Conservation (phyloP, 2,113 vertebrate species). For the Carassius carassius region DNA sequence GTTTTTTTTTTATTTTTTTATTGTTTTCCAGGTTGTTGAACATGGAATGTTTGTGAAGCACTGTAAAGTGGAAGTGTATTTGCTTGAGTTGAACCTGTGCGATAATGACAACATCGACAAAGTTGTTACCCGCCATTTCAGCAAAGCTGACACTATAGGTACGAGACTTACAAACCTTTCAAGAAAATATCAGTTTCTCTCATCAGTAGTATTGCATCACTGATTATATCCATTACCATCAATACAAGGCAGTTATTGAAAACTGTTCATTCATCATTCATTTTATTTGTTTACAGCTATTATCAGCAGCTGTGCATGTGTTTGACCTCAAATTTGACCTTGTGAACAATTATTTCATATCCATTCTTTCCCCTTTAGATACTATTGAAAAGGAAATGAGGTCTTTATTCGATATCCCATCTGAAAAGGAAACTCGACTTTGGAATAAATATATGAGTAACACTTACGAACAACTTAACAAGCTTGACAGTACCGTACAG, state of each 20-base stretch:
- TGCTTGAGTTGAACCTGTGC: slow-evolving; percentile 92
- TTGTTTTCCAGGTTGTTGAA: slow-evolving; percentile 86
- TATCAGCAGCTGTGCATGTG: too few relatives aligned
- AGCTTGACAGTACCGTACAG: slow-evolving; percentile 93
- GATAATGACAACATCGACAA: slow-evolving; percentile 88
- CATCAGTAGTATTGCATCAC: not conserved
- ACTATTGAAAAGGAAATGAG: slow-evolving; percentile 94
- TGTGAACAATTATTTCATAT: not conserved
- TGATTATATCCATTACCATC: not conserved
- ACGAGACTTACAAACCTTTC: slow-evolving; percentile 54
- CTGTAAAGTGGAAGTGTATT: slow-evolving; percentile 97
- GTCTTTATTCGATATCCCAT: slow-evolving; percentile 87
- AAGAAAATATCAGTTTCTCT: slow-evolving; percentile 13
- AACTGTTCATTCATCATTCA: too few relatives aligned
- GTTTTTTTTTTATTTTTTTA: not conserved
- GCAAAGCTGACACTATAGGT: slow-evolving; percentile 96
- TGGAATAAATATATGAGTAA: slow-evolving; percentile 97
- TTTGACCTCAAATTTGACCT: too few relatives aligned
- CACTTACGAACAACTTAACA: slow-evolving; percentile 89
- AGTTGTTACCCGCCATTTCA: slow-evolving; percentile 88
- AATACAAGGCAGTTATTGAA: too few relatives aligned
- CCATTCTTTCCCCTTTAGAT: slow-evolving; percentile 70
- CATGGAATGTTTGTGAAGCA: slow-evolving; percentile 97
- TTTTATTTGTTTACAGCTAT: too few relatives aligned
- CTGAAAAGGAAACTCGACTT: slow-evolving; percentile 88